Evolutionary conservation across 2,888 invertebrate genomes (phyloP).

Genomic region (Coleophora flavipennella): DNA sequence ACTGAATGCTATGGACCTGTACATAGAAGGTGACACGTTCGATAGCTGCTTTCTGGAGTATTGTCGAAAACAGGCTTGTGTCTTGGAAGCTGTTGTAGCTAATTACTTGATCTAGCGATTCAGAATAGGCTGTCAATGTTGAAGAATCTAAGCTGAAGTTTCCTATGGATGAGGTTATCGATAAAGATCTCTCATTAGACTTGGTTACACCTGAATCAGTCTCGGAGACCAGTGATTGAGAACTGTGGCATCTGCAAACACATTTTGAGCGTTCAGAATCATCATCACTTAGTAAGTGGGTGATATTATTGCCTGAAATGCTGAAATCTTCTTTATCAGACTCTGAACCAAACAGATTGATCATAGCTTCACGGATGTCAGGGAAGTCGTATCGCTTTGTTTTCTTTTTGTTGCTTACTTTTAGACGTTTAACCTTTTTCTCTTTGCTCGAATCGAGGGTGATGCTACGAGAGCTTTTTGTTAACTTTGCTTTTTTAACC

Average conservation of each 20-base stretch:
- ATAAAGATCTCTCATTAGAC: slow-evolving; percentile 33
- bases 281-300: slow-evolving; percentile 6
- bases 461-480: slow-evolving; percentile 16
- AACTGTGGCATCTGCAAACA: slow-evolving; percentile 37
- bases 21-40: slow-evolving; percentile 61
- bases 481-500: slow-evolving; percentile 13
- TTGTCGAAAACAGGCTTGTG: slow-evolving; percentile 34
- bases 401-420: slow-evolving; percentile 42
- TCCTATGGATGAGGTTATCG: slow-evolving; percentile 57
- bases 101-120: slow-evolving; percentile 50
- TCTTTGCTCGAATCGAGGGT: slow-evolving; percentile 29
- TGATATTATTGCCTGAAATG: neutral
- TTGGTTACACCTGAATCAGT: slow-evolving; percentile 43
- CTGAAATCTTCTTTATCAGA: slow-evolving; percentile 13
- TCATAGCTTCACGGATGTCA: slow-evolving; percentile 48
- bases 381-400: slow-evolving; percentile 54
- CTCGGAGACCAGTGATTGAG: slow-evolving; percentile 21
- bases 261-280: slow-evolving; percentile 23
- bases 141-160: slow-evolving; percentile 54
- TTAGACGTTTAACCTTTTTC: slow-evolving; percentile 22
- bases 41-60: slow-evolving; percentile 52
- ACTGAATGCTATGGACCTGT: slow-evolving; percentile 56
- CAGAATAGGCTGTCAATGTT: slow-evolving; percentile 55
- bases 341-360: slow-evolving; percentile 38
- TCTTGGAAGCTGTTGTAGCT: slow-evolving; percentile 62